phyloP scores from a whole-genome alignment of 2,888 invertebrate genomes.

The Allophyes oxyacanthae region DNA sequence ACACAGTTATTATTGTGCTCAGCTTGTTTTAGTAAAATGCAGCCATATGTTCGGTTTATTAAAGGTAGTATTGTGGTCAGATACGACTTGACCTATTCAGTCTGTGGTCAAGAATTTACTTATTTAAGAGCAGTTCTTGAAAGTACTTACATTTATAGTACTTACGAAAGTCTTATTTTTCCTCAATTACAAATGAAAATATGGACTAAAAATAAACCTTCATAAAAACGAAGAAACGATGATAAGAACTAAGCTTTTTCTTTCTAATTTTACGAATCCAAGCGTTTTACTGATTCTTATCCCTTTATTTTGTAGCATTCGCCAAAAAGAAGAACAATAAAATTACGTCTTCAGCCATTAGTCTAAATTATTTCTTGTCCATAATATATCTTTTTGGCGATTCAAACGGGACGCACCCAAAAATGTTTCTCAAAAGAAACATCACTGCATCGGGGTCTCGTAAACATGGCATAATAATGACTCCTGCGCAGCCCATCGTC shows the following conservation, averaged over 20 bases:
- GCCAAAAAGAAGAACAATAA: slow-evolving; percentile 8
- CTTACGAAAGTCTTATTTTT: slow-evolving; percentile 19
- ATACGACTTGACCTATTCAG: slow-evolving; percentile 46
- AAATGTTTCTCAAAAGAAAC: slow-evolving; percentile 45
- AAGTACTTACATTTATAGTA: slow-evolving; percentile 25
- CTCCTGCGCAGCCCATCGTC: slow-evolving; percentile 60
- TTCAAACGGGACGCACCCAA: slow-evolving; percentile 50
- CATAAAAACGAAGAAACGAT: neutral
- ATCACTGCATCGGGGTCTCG: slow-evolving; percentile 38
- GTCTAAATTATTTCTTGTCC: slow-evolving; percentile 32
- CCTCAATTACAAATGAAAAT: slow-evolving; percentile 20
- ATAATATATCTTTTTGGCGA: slow-evolving; percentile 40
- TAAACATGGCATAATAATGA: slow-evolving; percentile 66
- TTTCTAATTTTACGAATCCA: no score
- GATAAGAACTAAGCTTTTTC: no score
- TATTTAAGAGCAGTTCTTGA: slow-evolving; percentile 37
- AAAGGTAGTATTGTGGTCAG: slow-evolving; percentile 44
- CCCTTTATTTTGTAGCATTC: no score
- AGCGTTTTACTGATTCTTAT: no score
- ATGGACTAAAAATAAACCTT: neutral
- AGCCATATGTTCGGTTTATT: slow-evolving; percentile 31
- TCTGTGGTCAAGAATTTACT: slow-evolving; percentile 31
- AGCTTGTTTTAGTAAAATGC: slow-evolving; percentile 10
- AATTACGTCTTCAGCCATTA: slow-evolving; percentile 20
- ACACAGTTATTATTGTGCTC: no score